Evolutionary conservation across 2,888 invertebrate species (phyloP).

Genomic region (Dastarcus helophoroides): DNA sequence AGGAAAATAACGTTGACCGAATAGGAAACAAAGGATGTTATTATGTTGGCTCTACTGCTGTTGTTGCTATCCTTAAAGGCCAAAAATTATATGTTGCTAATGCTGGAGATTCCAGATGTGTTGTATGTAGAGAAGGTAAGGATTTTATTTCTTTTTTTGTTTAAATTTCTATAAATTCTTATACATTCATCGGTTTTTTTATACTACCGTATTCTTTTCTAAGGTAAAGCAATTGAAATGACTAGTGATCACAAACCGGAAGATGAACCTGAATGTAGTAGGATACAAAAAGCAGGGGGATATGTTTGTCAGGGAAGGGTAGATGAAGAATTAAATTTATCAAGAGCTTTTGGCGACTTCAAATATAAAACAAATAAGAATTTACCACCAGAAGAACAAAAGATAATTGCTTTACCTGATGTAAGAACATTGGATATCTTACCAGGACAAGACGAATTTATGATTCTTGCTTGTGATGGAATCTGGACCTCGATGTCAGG

Average conservation of each 20-base stretch:
- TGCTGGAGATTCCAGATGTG: conserved; percentile 85
- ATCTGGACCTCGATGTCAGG: conserved; percentile 96
- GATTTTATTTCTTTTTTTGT: no score
- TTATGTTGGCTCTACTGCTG: conserved; percentile 96
- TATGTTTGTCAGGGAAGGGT: conserved; percentile 90
- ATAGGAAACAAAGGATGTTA: no score
- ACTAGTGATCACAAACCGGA: conserved; percentile 97
- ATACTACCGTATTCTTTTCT: no score
- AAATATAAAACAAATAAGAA: conserved; percentile 82
- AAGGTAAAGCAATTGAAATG: conserved; percentile 73
- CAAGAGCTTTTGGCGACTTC: conserved; percentile 93
- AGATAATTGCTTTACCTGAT: conserved; percentile 94
- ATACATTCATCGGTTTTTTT: no score
- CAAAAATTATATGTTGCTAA: conserved; percentile 86
- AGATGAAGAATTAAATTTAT: conserved; percentile 92
- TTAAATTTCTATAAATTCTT: no score
- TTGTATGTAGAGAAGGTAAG: conserved; percentile 37
- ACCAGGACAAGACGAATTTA: conserved; percentile 76
- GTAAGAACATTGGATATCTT: conserved; percentile 66
- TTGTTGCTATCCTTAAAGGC: conserved; percentile 76
- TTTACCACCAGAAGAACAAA: conserved; percentile 76
- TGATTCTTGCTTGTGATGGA: conserved; percentile 91
- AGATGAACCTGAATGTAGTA: conserved; percentile 67
- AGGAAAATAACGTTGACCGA: conserved; percentile 35
- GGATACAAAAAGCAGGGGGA: conserved; percentile 89